Evolutionary conservation across 2,888 invertebrate genomes (phyloP), one percentile per base, ranked within the genome.

Genomic region (Apodemia mormo): DNA sequence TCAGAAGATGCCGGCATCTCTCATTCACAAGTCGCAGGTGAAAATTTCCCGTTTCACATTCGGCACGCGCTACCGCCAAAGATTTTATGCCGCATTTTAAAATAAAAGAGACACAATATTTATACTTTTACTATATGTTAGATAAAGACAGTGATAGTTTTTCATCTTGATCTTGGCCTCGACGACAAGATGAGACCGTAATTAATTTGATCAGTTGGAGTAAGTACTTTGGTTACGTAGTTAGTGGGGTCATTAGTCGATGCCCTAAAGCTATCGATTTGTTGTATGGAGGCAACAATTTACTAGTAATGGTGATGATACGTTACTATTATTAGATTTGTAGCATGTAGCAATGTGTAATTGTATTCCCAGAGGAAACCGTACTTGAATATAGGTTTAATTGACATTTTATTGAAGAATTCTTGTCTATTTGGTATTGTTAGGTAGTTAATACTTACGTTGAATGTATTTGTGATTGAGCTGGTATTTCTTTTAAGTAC

Each of bases 161-260:
- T 88, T 85, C 81, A 82, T 83, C 76, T 81, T 81, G 84, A 85
- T 82, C 83, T 82, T 83, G 81, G 84, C 80, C 14, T 61, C 61
- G 61, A 82, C 81, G 80, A 81, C 81, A 85, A 90, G 89, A 89
- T 90, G 89, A 89, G 88, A 85, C 84, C 82, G 88, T 92, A 92
- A 92, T 92, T 92, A 91, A 92, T 90, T 92, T 90, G 90, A 92
- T 91, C 90, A 90, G 87, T 81, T 81, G 81, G 81, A 81, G 81
- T 89, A 87, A 85, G 84, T 85, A 79, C 79, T 74, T 77, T 71
- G 74, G 85, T 79, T 84, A 82, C 79, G 79, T 73, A 76, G 73
- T 78, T 83, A 86, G 86, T 82, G 85, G 79, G 78, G 87, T 70
- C 71, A 73, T 69, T 70, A 68, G 69, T 78, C 72, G 75, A 77